These are phyloP conservation scores for Ctenomys sociabilis DNA, from an alignment of 2,113 vertebrate species.

Conservation along the genomic window DNA sequence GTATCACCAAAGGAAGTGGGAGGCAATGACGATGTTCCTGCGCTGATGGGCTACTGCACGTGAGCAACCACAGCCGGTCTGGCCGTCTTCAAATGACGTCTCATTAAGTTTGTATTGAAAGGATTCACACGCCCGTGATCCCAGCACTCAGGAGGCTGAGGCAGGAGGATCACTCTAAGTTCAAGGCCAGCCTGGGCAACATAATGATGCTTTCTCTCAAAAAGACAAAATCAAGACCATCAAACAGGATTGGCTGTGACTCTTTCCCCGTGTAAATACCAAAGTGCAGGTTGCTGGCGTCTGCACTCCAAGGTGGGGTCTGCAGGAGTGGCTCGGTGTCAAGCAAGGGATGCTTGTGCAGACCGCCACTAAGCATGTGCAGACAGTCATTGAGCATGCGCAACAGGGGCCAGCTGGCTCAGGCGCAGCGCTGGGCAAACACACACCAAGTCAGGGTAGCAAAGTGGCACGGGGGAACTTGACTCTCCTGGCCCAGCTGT, in stretches of 20 bases:
- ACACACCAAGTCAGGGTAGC: background rate
- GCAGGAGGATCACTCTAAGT: background rate
- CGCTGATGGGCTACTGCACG: background rate
- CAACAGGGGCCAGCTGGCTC: background rate
- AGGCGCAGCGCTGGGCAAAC: background rate
- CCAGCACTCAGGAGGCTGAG: background rate
- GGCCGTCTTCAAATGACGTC: background rate
- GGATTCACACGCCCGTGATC: background rate
- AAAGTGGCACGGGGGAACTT: background rate
- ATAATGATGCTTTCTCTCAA: background rate
- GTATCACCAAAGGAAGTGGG: background rate
- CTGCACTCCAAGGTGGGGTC: background rate
- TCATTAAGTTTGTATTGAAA: background rate
- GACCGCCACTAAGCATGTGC: too few species aligned
- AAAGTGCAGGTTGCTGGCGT: background rate
- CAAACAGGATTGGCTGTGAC: background rate
- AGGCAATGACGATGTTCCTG: background rate
- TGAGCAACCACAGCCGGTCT: rapidly evolving
- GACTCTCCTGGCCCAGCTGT: background rate
- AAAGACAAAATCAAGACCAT: background rate
- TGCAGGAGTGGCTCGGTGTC: background rate
- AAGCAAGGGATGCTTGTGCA: background rate
- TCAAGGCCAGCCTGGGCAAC: background rate
- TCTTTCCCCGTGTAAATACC: background rate
- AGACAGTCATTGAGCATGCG: background rate